Evolutionary conservation across 2,113 vertebrate genomes (phyloP).

Genomic region (Nestor notabilis): DNA sequence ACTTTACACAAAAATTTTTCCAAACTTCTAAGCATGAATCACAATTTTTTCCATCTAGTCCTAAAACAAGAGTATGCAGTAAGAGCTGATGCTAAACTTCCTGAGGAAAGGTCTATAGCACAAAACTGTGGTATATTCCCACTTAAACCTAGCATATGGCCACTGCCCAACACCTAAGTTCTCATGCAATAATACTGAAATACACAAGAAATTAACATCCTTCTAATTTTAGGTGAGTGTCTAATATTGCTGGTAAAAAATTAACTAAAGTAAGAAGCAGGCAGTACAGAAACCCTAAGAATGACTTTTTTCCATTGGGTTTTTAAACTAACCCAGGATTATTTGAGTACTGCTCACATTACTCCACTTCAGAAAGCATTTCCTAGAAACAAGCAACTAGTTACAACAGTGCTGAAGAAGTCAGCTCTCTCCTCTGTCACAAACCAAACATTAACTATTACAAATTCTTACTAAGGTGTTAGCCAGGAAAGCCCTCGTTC

Average conservation of each 20-base stretch:
- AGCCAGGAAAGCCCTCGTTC: neutral
- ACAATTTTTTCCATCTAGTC: neutral
- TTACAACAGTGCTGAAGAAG: neutral
- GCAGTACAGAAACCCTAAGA: neutral
- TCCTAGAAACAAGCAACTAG: neutral
- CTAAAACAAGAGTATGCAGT: neutral
- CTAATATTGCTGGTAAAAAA: neutral
- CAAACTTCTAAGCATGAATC: neutral
- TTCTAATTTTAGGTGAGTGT: neutral
- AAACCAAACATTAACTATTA: neutral
- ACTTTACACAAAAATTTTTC: neutral
- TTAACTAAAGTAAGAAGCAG: neutral
- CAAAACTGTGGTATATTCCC: neutral
- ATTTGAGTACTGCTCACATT: neutral
- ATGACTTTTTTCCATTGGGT: neutral
- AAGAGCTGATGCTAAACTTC: neutral
- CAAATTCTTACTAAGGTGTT: neutral
- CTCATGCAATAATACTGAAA: neutral
- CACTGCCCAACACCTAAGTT: neutral
- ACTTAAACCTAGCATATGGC: neutral
- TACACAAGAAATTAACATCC: neutral
- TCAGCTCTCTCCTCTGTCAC: neutral
- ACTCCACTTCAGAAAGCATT: neutral
- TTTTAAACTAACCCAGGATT: constrained; percentile 39
- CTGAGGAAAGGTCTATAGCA: neutral